phyloP scores from a whole-genome alignment of 2,797 vertebrate genomes.

The Platalea minor region DNA sequence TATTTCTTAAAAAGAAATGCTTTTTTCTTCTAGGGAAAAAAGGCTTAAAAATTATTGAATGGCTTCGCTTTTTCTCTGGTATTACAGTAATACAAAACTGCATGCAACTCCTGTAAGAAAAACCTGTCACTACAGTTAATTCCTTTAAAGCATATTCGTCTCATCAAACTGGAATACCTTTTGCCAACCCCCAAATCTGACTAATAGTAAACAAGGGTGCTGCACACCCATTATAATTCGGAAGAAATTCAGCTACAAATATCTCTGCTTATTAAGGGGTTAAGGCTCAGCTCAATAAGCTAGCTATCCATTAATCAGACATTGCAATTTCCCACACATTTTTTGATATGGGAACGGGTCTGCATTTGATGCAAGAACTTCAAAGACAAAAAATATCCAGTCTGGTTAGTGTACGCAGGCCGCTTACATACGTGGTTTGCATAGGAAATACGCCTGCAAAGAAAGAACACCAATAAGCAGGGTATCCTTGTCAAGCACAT shows the following conservation, averaged over 20 bases:
- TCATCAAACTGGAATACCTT: neutral
- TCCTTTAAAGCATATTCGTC: neutral
- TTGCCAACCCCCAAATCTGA: neutral
- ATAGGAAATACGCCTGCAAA: neutral
- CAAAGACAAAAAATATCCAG: neutral
- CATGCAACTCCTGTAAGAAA: neutral
- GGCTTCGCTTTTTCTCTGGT: neutral
- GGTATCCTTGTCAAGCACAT: neutral
- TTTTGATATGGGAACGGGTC: neutral
- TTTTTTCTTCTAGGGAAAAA: neutral
- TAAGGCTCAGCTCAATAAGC: neutral
- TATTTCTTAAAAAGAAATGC: neutral
- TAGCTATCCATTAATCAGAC: neutral
- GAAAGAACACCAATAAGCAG: neutral
- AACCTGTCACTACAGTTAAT: neutral
- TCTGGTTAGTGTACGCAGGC: neutral
- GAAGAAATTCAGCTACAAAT: neutral
- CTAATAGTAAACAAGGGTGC: neutral
- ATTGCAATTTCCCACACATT: neutral
- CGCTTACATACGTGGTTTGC: neutral
- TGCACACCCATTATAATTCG: neutral
- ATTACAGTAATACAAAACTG: neutral
- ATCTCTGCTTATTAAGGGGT: neutral
- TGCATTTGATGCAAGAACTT: neutral
- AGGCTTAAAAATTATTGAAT: neutral